A percentile compares a stretch with the other conserved stretches of the same genome.
Evolutionary conservation across 2,797 vertebrate genomes (phyloP).

Genomic region (Silurus lanzhouensis): DNA sequence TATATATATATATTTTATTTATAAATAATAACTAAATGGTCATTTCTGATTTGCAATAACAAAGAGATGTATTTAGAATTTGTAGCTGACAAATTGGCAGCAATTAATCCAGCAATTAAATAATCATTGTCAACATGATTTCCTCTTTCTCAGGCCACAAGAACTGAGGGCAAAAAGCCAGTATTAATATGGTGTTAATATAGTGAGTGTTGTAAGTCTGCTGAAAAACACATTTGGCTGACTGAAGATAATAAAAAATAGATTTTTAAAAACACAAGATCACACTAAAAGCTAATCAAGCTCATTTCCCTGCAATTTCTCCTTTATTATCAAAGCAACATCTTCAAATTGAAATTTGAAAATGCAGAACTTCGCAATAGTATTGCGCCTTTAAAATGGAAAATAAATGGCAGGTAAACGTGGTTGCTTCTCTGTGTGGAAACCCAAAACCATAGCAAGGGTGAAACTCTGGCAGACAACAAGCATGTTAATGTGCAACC

Average conservation of each 20-base stretch:
- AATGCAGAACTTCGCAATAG: neutral
- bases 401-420: neutral
- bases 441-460: neutral
- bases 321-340: neutral
- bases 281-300: neutral
- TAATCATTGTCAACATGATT: no score
- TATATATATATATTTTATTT: no score
- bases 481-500: neutral
- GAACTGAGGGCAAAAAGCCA: no score
- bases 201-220: no score
- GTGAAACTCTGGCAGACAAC: neutral
- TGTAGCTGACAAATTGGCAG: no score
- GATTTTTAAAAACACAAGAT: neutral
- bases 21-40: no score
- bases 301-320: neutral
- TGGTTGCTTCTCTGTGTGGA: neutral
- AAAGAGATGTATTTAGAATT: no score
- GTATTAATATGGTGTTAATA: neutral
- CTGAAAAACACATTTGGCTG: no score
- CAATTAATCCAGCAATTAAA: no score
- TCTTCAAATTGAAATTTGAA: neutral
- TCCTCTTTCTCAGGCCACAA: no score
- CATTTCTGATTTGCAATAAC: no score
- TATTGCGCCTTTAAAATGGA: neutral
- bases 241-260: neutral